Conservation (phyloP, 2,888 invertebrate species). For the Scaptomyza tumidula region DNA sequence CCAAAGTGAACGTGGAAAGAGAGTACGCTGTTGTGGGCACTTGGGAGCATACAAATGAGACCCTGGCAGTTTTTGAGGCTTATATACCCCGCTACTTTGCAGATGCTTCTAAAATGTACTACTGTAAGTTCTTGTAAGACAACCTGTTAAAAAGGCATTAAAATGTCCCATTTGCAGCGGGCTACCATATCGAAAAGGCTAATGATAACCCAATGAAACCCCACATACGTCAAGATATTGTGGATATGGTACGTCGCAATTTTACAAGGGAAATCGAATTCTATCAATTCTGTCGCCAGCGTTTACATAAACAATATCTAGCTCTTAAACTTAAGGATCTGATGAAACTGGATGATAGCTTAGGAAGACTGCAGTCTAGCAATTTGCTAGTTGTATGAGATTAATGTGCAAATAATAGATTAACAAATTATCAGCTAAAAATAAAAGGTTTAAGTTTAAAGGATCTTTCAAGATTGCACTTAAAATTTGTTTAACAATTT, state of each 20-base stretch:
- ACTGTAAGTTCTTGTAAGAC: constrained; percentile 85
- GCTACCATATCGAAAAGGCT: constrained; percentile 86
- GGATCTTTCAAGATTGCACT: neutral
- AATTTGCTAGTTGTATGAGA: constrained; percentile 49
- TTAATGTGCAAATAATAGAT: constrained; percentile 20
- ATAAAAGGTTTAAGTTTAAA: constrained; percentile 13
- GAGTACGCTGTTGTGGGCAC: constrained; percentile 95
- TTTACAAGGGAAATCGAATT: constrained; percentile 96
- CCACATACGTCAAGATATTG: constrained; percentile 91
- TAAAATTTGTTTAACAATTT: neutral
- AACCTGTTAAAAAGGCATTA: neutral
- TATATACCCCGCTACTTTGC: constrained; percentile 93
- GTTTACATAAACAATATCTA: constrained; percentile 91
- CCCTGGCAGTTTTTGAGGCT: constrained; percentile 92
- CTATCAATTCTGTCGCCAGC: constrained; percentile 94
- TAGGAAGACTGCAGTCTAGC: constrained; percentile 37
- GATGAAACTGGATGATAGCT: constrained; percentile 56
- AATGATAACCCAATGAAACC: constrained; percentile 95
- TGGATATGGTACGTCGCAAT: constrained; percentile 92
- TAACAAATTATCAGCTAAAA: neutral
- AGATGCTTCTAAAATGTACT: constrained; percentile 89
- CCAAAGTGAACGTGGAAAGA: constrained; percentile 92
- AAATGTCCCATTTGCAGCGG: constrained; percentile 66
- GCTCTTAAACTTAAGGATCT: constrained; percentile 86
- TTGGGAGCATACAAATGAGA: constrained; percentile 93